Base-by-base conservation (phyloP, 2,797 vertebrate species). In the Eutrigla gurnardus region DNA sequence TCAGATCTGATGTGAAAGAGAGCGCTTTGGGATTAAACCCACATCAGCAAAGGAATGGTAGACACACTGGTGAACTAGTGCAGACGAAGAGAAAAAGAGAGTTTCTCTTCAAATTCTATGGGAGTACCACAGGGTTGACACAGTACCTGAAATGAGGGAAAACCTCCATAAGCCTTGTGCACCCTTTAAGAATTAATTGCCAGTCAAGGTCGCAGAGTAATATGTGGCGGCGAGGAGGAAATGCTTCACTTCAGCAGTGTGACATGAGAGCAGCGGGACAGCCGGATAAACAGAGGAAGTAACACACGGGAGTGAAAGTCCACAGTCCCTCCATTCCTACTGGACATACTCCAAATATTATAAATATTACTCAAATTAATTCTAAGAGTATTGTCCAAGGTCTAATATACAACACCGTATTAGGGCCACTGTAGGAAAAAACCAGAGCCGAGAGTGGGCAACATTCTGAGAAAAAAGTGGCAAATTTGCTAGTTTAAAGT, bases 1-100 rank as follows among this genome's bases (percentile, higher is more conserved):
- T 89, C 72, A 78, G 64, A 88, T 85, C 72, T 60, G 79, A 87
- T 85, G 75, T 81, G 81, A 89, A 70, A 59, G 59, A 70, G 65
- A 72, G 71, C 7, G 62, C 70, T 76, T 67, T 66, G 73, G 63
- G 75, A 89, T 80, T 84, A 82, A 86, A 69, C 47, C 67, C 58
- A 69, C 50, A 67, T 61, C 70, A 73, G 75, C 36, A 49, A 53
- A 58, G 55, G 45, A 79, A 40, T 33, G 11, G n/a, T 9, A 58
- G 40, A 68, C 43, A 5, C n/a, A 57, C 37, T 64, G 9, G 13
- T 64, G 36, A 7, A 60, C 60, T 37, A 7, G 54, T 32, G 39
- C 25, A 80, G 17, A 70, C 3, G 0, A 58, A 59, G 17, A 63
- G 32, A 68, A 14, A 37, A 14, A 11, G 25, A 50, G 13, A 18